phyloP scores from a whole-genome alignment of 2,113 vertebrate genomes.

The Apteryx mantelli region DNA sequence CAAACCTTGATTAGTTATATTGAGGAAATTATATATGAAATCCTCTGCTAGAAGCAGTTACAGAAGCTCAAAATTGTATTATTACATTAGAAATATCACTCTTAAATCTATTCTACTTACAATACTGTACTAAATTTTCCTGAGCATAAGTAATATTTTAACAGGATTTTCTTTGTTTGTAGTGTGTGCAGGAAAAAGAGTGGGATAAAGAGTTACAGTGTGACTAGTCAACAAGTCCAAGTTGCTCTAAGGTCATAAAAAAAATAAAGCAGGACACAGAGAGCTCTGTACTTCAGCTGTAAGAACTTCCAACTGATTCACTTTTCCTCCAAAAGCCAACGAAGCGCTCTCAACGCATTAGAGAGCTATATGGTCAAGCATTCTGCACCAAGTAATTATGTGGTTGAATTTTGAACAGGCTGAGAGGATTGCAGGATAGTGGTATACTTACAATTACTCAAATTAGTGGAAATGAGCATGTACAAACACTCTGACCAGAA shows the following conservation, averaged over 20 bases:
- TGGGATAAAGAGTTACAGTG: neutral
- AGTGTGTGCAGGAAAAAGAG: neutral
- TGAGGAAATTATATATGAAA: neutral
- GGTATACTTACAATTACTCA: neutral
- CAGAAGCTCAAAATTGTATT: neutral
- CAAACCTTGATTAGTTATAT: neutral
- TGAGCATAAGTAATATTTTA: neutral
- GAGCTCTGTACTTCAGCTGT: neutral
- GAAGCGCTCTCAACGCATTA: neutral
- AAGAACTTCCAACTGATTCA: neutral
- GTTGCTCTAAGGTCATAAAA: neutral
- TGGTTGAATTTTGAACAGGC: slow-evolving; percentile 28
- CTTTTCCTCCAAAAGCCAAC: neutral
- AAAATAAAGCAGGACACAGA: neutral
- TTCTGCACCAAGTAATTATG: neutral
- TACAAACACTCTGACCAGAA: neutral
- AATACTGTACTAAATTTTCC: neutral
- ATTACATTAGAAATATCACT: neutral
- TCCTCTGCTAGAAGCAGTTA: neutral
- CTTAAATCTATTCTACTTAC: neutral
- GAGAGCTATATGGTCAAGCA: neutral
- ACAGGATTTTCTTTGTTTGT: neutral
- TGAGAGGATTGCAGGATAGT: neutral
- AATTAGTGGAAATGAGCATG: neutral
- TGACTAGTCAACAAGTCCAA: neutral